Evolutionary conservation across 2,888 invertebrate species (phyloP).

Genomic region (Brachyptera risi): DNA sequence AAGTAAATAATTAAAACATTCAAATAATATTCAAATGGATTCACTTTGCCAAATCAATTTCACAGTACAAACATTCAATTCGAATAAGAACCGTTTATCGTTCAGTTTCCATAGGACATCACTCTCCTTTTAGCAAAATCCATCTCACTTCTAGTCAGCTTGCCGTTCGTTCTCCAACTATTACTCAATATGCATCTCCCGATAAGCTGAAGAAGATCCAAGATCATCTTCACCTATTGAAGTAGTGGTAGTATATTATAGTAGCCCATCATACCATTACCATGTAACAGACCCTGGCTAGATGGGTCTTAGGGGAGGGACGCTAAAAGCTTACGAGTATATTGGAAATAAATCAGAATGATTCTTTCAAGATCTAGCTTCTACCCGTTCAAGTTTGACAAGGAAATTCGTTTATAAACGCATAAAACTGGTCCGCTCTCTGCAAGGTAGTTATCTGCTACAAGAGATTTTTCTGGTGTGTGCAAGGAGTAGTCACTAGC

Average conservation of each 20-base stretch:
- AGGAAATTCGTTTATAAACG: slow-evolving; percentile 22
- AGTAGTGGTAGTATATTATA: background rate
- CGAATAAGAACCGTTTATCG: slow-evolving; percentile 4
- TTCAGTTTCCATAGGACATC: slow-evolving; percentile 4
- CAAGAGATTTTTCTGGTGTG: slow-evolving; percentile 6
- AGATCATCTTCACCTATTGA: background rate
- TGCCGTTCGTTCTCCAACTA: too few species aligned
- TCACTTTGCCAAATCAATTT: background rate
- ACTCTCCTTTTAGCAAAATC: background rate
- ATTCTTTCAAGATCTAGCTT: slow-evolving; percentile 21
- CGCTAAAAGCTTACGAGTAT: slow-evolving; percentile 21
- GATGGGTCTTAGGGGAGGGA: background rate
- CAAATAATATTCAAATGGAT: too few species aligned
- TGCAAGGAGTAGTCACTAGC: background rate
- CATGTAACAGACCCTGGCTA: slow-evolving; percentile 5
- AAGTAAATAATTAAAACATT: too few species aligned
- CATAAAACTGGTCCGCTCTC: slow-evolving; percentile 13
- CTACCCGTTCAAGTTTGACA: slow-evolving; percentile 20
- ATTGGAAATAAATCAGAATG: slow-evolving; percentile 22
- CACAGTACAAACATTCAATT: slow-evolving; percentile 5
- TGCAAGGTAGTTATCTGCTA: slow-evolving; percentile 1
- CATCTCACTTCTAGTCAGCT: too few species aligned
- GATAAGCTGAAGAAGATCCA: background rate
- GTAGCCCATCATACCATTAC: background rate
- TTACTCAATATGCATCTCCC: slow-evolving; percentile 8